A percentile compares a stretch with the other conserved stretches of the same genome.
These are phyloP conservation scores for Octodon degus DNA, from an alignment of 2,113 vertebrate genomes.

Conservation along the genomic window DNA sequence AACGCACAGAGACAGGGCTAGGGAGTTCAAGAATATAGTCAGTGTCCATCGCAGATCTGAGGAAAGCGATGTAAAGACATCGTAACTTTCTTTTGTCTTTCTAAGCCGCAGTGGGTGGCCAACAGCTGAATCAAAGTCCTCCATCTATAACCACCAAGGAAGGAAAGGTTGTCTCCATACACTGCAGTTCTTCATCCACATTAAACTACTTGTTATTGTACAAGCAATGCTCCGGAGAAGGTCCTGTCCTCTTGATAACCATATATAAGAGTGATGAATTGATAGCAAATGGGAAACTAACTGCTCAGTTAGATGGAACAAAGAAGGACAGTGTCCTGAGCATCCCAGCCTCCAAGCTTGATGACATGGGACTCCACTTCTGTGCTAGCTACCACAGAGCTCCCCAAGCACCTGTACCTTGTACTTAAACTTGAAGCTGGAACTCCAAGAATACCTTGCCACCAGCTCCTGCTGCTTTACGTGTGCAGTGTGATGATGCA, in stretches of 20 bases:
- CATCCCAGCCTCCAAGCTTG: neutral
- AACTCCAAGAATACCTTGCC: neutral
- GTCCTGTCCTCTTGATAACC: neutral
- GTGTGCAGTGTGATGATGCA: neutral
- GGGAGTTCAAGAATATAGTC: neutral
- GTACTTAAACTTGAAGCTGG: neutral
- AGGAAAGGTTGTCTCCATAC: neutral
- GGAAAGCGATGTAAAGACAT: neutral
- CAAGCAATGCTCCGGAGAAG: constrained; percentile 19
- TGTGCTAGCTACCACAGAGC: neutral
- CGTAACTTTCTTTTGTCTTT: constrained; percentile 33
- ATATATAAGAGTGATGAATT: neutral
- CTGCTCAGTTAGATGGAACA: neutral
- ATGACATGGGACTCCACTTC: constrained; percentile 40
- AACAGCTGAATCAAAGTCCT: constrained; percentile 56
- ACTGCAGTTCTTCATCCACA: constrained; percentile 26
- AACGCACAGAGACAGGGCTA: neutral
- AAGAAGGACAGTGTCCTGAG: constrained; percentile 45
- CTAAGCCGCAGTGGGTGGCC: neutral
- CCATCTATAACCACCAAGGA: neutral
- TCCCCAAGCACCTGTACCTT: constrained; percentile 11
- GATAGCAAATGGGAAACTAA: constrained; percentile 18
- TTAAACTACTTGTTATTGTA: neutral
- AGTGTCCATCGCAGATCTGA: neutral
- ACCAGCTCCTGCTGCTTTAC: neutral